Conservation (phyloP, 35 echinoderm and acorn worm genomes). For the Lytechinus variegatus region DNA sequence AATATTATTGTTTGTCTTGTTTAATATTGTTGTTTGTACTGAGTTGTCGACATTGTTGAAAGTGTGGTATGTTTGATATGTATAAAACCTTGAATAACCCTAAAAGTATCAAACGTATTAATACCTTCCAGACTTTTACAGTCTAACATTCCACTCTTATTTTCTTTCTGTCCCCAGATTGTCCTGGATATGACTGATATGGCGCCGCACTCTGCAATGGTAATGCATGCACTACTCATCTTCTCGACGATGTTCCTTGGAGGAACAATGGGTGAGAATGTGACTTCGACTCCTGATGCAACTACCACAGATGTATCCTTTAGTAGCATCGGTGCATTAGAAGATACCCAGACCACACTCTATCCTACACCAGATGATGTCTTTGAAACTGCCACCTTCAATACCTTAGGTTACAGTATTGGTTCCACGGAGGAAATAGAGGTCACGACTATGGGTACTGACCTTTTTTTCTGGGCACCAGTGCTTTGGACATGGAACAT, state of each 20-base stretch:
- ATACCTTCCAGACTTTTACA: too few species aligned
- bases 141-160: too few species aligned
- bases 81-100: too few species aligned
- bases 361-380: background rate
- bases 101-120: too few species aligned
- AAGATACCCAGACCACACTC: background rate
- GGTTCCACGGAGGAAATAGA: background rate
- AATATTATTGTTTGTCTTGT: too few species aligned
- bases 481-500: slow-evolving; percentile 62
- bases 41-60: too few species aligned
- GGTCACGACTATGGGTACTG: background rate
- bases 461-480: background rate
- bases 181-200: background rate
- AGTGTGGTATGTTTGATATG: too few species aligned
- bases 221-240: background rate
- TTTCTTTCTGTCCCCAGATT: too few species aligned
- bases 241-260: background rate
- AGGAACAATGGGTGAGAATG: background rate
- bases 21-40: too few species aligned
- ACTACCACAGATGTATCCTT: background rate
- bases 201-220: background rate
- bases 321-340: background rate
- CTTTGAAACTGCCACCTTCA: background rate
- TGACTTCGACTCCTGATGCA: background rate
- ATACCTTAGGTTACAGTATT: background rate